Evolutionary conservation across 1,140 invertebrate genomes (phyloP).

Genomic region (Aphaenogaster floridana): DNA sequence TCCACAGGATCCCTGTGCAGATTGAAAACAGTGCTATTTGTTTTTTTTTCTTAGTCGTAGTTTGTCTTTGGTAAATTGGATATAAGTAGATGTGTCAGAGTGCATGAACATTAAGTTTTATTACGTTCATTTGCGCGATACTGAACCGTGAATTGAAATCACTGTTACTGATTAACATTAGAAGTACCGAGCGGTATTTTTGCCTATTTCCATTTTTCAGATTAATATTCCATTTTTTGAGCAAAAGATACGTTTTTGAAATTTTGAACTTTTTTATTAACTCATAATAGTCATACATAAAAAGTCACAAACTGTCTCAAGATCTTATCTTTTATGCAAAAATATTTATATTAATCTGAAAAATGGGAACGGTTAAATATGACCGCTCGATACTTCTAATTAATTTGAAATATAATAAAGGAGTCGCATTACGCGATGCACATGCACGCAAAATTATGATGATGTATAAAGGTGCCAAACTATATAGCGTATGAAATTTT

Average conservation of each 20-base stretch:
- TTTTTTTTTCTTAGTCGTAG: background rate
- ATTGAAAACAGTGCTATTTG: background rate
- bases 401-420: background rate
- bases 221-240: too few relatives aligned
- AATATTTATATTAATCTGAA: too few relatives aligned
- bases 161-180: background rate
- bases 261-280: too few relatives aligned
- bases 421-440: background rate
- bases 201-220: too few relatives aligned
- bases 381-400: background rate
- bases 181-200: too few relatives aligned
- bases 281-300: too few relatives aligned
- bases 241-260: too few relatives aligned
- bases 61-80: background rate
- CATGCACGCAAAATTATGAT: background rate
- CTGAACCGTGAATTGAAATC: background rate
- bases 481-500: slow-evolving; percentile 43
- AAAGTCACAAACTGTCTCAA: too few relatives aligned
- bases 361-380: too few relatives aligned
- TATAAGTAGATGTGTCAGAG: background rate
- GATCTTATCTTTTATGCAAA: too few relatives aligned
- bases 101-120: background rate
- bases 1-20: background rate
- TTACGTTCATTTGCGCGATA: background rate
- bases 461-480: background rate